Evolutionary conservation across 2,888 invertebrate species (phyloP).

Genomic region (Hetaerina titia): DNA sequence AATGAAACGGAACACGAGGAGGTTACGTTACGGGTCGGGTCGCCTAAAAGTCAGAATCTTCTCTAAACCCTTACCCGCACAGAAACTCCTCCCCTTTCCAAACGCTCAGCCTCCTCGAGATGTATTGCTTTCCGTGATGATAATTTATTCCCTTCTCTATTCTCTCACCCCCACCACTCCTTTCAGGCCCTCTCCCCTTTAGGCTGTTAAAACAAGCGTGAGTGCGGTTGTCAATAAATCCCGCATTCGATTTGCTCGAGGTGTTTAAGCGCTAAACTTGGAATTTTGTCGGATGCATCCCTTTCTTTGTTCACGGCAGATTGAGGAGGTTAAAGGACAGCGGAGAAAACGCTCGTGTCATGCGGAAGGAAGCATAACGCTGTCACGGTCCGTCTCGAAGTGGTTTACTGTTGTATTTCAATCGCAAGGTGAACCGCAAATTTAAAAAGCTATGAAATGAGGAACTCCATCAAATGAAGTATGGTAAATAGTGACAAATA

Average conservation of each 20-base stretch:
- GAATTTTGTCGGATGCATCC: neutral
- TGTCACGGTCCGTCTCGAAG: too few relatives aligned
- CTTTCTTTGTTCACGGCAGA: neutral
- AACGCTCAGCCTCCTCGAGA: neutral
- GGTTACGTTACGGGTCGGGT: neutral
- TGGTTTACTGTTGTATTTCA: too few relatives aligned
- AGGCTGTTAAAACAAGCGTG: neutral
- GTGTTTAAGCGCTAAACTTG: neutral
- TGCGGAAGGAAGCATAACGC: too few relatives aligned
- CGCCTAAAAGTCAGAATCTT: neutral
- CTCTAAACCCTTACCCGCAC: neutral
- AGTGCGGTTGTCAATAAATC: neutral
- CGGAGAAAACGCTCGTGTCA: too few relatives aligned
- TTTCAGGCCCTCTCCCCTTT: neutral
- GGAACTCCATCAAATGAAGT: too few relatives aligned
- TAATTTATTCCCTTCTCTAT: slow-evolving; percentile 40
- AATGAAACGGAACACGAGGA: neutral
- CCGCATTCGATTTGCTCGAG: neutral
- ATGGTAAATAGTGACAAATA: too few relatives aligned
- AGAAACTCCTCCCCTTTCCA: neutral
- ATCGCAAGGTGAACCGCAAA: too few relatives aligned
- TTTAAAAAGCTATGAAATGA: too few relatives aligned
- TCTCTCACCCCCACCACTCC: neutral
- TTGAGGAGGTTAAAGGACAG: too few relatives aligned
- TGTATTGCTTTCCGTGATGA: slow-evolving; percentile 1